Conservation (phyloP, 2,888 invertebrate species). For the Torymus texanus region DNA sequence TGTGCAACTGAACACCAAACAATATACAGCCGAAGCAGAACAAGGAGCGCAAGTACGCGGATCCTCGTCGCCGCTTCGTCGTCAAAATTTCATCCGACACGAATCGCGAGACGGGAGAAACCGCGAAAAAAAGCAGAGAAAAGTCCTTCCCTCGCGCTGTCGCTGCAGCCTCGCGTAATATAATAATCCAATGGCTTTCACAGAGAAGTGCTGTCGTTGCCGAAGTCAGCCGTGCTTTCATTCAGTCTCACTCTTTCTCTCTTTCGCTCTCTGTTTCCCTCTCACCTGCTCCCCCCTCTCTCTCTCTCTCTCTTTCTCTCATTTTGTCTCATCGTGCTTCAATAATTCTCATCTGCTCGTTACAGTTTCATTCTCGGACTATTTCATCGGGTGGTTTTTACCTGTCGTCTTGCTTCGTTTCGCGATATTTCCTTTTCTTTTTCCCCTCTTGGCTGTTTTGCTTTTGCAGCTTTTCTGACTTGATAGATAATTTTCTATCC, state of each 20-base stretch:
- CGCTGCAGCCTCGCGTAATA: constrained; percentile 56
- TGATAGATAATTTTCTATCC: constrained; percentile 26
- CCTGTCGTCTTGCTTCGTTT: background rate
- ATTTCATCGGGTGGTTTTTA: constrained; percentile 8
- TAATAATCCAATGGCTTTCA: constrained; percentile 63
- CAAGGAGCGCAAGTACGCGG: no score
- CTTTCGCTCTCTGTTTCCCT: constrained; percentile 50
- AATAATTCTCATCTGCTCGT: constrained; percentile 31
- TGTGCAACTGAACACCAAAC: no score
- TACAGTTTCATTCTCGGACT: constrained; percentile 16
- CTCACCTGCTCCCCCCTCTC: constrained; percentile 49
- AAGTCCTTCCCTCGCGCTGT: constrained; percentile 47
- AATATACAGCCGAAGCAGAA: no score
- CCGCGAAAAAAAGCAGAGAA: constrained; percentile 43
- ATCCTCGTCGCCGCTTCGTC: no score
- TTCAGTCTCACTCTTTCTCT: constrained; percentile 50
- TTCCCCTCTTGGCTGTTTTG: constrained; percentile 31
- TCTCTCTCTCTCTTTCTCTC: no score
- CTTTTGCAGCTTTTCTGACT: constrained; percentile 40
- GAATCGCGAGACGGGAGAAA: background rate
- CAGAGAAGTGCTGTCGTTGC: constrained; percentile 62
- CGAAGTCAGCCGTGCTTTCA: constrained; percentile 61
- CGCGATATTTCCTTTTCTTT: constrained; percentile 3
- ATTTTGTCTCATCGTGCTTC: constrained; percentile 26
- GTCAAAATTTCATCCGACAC: no score